phyloP scores from a whole-genome alignment of 2,888 invertebrate genomes.

The Dioctria rufipes region DNA sequence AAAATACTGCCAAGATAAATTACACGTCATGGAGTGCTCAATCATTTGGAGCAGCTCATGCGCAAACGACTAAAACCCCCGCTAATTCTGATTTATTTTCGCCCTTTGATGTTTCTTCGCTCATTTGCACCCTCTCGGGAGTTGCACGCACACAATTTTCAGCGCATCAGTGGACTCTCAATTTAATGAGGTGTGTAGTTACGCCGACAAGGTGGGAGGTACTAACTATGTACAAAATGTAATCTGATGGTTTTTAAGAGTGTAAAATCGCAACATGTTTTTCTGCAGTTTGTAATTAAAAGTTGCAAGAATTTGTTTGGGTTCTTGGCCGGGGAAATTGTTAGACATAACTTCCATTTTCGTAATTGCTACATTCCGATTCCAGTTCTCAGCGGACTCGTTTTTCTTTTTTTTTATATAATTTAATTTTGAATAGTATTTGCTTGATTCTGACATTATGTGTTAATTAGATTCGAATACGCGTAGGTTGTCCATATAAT shows the following conservation, averaged over 20 bases:
- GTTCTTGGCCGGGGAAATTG: neutral
- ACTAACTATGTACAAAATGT: neutral
- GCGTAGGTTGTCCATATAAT: slow-evolving; percentile 5
- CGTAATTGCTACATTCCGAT: neutral
- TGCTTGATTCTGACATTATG: slow-evolving; percentile 1
- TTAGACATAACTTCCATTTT: neutral
- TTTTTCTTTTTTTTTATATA: too few species aligned
- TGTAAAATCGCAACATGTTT: neutral
- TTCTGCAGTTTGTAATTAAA: slow-evolving; percentile 20
- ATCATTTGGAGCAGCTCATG: slow-evolving; percentile 32
- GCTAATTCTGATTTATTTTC: slow-evolving; percentile 25
- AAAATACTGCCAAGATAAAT: slow-evolving; percentile 29
- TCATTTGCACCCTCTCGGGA: neutral
- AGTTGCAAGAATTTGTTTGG: too few species aligned
- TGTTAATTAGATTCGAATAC: slow-evolving; percentile 26
- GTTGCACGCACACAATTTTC: neutral
- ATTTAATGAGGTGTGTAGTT: slow-evolving; percentile 37
- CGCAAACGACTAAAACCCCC: slow-evolving; percentile 22
- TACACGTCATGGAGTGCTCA: slow-evolving; percentile 33
- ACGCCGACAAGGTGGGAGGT: neutral
- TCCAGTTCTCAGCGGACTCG: neutral
- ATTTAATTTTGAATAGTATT: neutral
- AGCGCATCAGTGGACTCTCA: slow-evolving; percentile 21
- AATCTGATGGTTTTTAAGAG: slow-evolving; percentile 2
- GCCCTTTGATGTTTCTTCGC: slow-evolving; percentile 34